Percentiles rank a stretch among this genome's conserved stretches.
Evolutionary conservation across 2,113 vertebrate species (phyloP).

Genomic region (Rhombomys opimus): DNA sequence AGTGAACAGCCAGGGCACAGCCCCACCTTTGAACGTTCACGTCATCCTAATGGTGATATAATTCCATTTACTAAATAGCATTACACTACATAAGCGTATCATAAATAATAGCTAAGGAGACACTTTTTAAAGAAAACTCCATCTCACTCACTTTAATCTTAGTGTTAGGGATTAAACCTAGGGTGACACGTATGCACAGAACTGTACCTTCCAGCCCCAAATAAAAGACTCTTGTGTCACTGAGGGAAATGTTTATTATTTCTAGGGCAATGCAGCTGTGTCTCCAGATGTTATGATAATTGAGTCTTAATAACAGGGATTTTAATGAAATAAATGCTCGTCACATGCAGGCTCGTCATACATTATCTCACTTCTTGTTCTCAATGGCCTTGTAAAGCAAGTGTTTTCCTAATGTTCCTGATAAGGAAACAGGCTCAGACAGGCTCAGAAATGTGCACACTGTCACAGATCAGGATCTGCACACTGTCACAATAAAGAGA

Average conservation of each 20-base stretch:
- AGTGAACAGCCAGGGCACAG: slow-evolving; percentile 26
- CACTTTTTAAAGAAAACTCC: neutral
- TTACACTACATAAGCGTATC: neutral
- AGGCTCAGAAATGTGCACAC: neutral
- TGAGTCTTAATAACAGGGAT: neutral
- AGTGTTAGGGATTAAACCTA: neutral
- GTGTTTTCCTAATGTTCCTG: neutral
- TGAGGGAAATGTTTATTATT: neutral
- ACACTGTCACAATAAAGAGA: neutral
- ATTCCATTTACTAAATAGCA: neutral
- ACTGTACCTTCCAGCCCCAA: neutral
- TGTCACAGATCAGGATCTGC: neutral
- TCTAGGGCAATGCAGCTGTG: neutral
- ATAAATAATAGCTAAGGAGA: neutral
- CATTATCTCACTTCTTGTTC: fast-evolving
- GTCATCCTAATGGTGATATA: neutral
- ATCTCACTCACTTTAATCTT: neutral
- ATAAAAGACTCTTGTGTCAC: neutral
- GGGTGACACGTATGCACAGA: neutral
- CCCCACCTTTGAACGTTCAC: neutral
- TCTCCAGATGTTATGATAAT: neutral
- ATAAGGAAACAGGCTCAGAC: neutral
- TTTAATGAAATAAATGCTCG: neutral
- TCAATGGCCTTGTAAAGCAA: neutral
- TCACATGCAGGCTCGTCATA: neutral